A percentile compares a stretch with the other conserved stretches of the same genome.
phyloP scores from a whole-genome alignment of 2,888 invertebrate species.

The Sialis lutaria region DNA sequence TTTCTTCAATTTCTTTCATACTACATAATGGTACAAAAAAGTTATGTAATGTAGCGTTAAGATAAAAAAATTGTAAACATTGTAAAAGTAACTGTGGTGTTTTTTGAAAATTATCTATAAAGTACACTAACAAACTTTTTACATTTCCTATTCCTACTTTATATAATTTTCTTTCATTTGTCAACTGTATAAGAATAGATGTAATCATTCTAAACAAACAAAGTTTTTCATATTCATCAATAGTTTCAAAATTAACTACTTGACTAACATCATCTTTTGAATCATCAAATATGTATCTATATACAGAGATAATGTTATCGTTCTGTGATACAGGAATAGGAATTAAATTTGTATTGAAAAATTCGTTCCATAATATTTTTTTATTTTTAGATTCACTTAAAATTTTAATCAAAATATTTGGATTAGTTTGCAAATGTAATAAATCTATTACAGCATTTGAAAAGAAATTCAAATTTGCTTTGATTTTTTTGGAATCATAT shows the following conservation, averaged over 20 bases:
- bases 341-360: no score
- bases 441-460: constrained; percentile 32
- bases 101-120: neutral
- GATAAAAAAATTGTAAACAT: constrained; percentile 20
- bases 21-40: constrained; percentile 21
- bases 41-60: constrained; percentile 23
- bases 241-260: no score
- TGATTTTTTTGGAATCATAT: constrained; percentile 11
- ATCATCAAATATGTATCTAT: no score
- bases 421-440: constrained; percentile 38
- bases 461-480: constrained; percentile 23
- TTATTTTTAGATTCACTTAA: constrained; percentile 27
- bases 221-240: no score
- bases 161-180: constrained; percentile 11
- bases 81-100: constrained; percentile 10
- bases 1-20: constrained; percentile 14
- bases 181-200: constrained; percentile 20
- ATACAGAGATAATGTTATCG: no score
- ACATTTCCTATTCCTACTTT: constrained; percentile 13
- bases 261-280: no score
- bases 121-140: constrained; percentile 12
- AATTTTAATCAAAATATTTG: constrained; percentile 30
- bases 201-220: constrained; percentile 14
- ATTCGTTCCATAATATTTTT: no score
- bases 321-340: no score